phyloP scores from a whole-genome alignment of 2,797 vertebrate genomes.

The Poecilia velifera region DNA sequence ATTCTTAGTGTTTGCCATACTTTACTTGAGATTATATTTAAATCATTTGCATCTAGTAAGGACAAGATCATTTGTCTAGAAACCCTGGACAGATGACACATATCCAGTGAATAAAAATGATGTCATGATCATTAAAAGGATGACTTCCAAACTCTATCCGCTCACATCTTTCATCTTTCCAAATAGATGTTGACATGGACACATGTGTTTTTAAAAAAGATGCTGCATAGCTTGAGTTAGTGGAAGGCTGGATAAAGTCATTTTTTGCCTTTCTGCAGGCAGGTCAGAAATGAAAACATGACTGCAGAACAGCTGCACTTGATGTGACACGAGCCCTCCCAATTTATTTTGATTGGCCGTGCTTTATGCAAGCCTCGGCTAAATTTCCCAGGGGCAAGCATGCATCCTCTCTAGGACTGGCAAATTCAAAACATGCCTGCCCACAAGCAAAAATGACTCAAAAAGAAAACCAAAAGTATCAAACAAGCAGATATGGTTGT shows the following conservation, averaged over 20 bases:
- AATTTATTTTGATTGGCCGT: slow-evolving; percentile 77
- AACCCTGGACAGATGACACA: neutral
- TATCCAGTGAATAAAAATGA: neutral
- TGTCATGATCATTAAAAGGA: neutral
- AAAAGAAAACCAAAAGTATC: slow-evolving; percentile 34
- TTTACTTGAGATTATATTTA: neutral
- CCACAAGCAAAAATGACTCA: slow-evolving; percentile 20
- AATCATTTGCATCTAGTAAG: neutral
- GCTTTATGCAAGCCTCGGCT: slow-evolving; percentile 57
- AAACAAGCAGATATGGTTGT: slow-evolving; percentile 15
- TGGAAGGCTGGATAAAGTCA: slow-evolving; percentile 29
- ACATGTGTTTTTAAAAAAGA: slow-evolving; percentile 19
- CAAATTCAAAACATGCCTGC: slow-evolving; percentile 50
- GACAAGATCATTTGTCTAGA: neutral
- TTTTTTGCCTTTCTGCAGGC: slow-evolving; percentile 29
- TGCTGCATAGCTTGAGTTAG: slow-evolving; percentile 19
- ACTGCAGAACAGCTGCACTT: slow-evolving; percentile 63
- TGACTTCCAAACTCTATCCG: neutral
- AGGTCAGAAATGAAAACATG: slow-evolving; percentile 63
- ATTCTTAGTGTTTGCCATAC: neutral
- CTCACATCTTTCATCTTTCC: neutral
- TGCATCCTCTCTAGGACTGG: slow-evolving; percentile 49
- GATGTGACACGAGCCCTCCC: slow-evolving; percentile 64
- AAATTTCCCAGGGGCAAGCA: slow-evolving; percentile 59
- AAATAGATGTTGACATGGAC: neutral